phyloP scores from a whole-genome alignment of 2,113 vertebrate genomes.

The Propithecus coquereli region DNA sequence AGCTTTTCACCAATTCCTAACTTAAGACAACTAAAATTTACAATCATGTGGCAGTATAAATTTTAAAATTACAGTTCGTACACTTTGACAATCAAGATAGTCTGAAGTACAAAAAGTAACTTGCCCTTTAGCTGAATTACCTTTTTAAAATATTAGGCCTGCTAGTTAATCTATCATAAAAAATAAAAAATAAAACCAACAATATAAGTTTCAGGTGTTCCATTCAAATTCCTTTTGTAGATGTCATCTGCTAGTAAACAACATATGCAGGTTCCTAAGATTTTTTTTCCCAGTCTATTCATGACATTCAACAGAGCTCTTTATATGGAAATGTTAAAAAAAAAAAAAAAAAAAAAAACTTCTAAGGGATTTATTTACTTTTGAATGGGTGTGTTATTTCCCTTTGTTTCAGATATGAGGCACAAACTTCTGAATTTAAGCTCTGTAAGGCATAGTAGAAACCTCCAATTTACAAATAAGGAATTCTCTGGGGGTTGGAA shows the following conservation, averaged over 20 bases:
- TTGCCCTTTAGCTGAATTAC: slow-evolving; percentile 78
- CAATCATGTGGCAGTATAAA: slow-evolving; percentile 82
- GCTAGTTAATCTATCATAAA: slow-evolving; percentile 65
- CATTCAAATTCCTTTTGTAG: slow-evolving; percentile 75
- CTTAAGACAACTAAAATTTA: slow-evolving; percentile 80
- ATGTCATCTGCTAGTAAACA: slow-evolving; percentile 79
- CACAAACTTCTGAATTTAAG: slow-evolving; percentile 83
- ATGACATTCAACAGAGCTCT: slow-evolving; percentile 78
- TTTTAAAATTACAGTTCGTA: slow-evolving; percentile 81
- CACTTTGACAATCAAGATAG: slow-evolving; percentile 81
- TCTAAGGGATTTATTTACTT: slow-evolving; percentile 58
- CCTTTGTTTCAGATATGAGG: slow-evolving; percentile 81
- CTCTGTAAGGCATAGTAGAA: slow-evolving; percentile 89
- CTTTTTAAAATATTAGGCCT: slow-evolving; percentile 68
- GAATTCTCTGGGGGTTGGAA: slow-evolving; percentile 81
- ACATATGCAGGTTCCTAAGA: slow-evolving; percentile 76
- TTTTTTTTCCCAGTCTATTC: slow-evolving; percentile 53
- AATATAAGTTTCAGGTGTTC: slow-evolving; percentile 76
- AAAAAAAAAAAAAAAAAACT: neutral
- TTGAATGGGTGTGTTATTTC: slow-evolving; percentile 68
- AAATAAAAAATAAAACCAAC: neutral
- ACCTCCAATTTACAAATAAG: slow-evolving; percentile 76
- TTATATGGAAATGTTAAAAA: slow-evolving; percentile 78
- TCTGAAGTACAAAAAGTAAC: slow-evolving; percentile 83
- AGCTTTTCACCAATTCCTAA: slow-evolving; percentile 75